Evolutionary conservation across 2,888 invertebrate genomes (phyloP).

Genomic region (Drosophila nr. perissopoda): DNA sequence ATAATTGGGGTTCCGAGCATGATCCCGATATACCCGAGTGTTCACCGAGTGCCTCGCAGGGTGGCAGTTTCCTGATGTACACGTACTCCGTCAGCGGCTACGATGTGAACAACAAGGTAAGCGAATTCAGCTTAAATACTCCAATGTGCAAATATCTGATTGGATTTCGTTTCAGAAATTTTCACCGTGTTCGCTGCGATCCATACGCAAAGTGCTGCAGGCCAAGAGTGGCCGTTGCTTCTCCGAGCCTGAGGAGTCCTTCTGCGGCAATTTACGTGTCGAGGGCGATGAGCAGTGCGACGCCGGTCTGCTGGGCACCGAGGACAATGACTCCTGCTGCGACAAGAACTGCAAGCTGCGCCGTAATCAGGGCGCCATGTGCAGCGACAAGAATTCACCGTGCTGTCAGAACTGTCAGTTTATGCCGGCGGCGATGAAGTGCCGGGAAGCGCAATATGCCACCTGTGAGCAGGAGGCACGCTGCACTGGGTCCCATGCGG

Average conservation of each 20-base stretch:
- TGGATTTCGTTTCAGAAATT: conserved; percentile 89
- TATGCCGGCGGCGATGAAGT: conserved; percentile 93
- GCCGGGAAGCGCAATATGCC: conserved; percentile 95
- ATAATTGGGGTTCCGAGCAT: conserved; percentile 99
- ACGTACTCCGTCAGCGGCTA: conserved; percentile 98
- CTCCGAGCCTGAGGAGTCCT: conserved; percentile 97
- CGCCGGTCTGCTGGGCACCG: conserved; percentile 96
- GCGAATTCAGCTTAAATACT: background rate
- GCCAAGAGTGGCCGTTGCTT: conserved; percentile 96
- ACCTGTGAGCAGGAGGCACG: conserved; percentile 97
- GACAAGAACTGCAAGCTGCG: conserved; percentile 96
- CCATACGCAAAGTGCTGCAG: conserved; percentile 96
- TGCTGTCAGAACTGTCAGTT: conserved; percentile 97
- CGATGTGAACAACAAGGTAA: conserved; percentile 96
- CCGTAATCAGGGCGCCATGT: conserved; percentile 93
- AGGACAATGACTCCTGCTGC: conserved; percentile 97
- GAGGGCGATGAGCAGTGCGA: conserved; percentile 99
- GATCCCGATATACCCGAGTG: conserved; percentile 98
- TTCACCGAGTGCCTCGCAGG: conserved; percentile 96
- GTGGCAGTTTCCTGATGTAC: conserved; percentile 98
- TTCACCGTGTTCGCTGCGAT: conserved; percentile 96
- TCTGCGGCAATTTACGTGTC: conserved; percentile 97
- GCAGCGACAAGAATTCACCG: conserved; percentile 98
- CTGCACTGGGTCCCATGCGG: conserved; percentile 92
- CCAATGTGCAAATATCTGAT: background rate